Conservation (phyloP, 2,888 invertebrate genomes). For the Tenthredo amoena region DNA sequence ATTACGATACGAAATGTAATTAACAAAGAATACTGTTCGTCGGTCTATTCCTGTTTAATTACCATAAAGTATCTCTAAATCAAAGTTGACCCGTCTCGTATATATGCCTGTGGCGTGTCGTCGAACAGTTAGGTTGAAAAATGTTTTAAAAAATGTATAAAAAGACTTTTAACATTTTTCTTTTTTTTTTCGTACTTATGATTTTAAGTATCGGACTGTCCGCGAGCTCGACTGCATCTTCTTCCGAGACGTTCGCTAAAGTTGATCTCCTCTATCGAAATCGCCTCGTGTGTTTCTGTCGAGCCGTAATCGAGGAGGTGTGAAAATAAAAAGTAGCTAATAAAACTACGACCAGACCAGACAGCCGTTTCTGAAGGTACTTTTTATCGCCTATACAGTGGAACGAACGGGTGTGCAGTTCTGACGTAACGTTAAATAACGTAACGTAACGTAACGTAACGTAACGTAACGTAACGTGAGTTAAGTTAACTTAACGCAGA, state of each 20-base stretch:
- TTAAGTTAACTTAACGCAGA: slow-evolving; percentile 16
- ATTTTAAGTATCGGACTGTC: too few species aligned
- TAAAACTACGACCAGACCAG: background rate
- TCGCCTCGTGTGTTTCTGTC: too few species aligned
- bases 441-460: slow-evolving; percentile 18
- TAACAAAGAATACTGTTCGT: background rate
- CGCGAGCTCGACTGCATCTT: too few species aligned
- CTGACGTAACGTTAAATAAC: slow-evolving; percentile 8
- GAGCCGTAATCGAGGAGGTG: background rate
- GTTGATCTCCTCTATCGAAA: too few species aligned
- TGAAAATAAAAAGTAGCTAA: background rate
- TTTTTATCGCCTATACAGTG: background rate
- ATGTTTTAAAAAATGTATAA: background rate
- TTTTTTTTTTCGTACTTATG: too few species aligned
- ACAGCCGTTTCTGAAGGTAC: background rate
- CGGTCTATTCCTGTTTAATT: background rate
- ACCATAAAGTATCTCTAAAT: background rate
- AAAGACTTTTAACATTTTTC: background rate
- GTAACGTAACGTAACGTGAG: slow-evolving; percentile 16
- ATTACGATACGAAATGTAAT: background rate
- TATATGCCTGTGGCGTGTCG: background rate
- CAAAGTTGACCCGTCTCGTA: background rate
- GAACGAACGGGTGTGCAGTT: background rate
- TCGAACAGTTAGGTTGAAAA: background rate
- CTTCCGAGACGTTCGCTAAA: too few species aligned